Evolutionary conservation across 2,888 invertebrate genomes (phyloP), one percentile per base, ranked within the genome.

Genomic region (Lacanobia oleracea): DNA sequence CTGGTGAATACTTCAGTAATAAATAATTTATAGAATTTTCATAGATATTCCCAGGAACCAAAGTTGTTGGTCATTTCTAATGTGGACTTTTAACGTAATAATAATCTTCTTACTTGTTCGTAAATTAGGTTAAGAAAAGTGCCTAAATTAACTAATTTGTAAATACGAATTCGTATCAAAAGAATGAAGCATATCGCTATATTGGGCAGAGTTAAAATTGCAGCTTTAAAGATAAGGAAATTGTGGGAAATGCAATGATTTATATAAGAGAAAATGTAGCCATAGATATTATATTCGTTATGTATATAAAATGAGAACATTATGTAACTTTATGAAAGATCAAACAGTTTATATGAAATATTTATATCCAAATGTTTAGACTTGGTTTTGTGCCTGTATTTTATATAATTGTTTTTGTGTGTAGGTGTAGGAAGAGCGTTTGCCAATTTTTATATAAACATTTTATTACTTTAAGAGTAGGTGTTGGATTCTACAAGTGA

Each of bases 371-470:
- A 75, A 75, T 74, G 54, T 68, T 72, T 75, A 79, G 61, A 65
- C 48, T 81, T 75, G 77, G 82, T 84, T 61, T 85, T 88, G 90
- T 91, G 91, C 88, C 91, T 90, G 84, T 91, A 88, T 88, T 87
- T 87, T 86, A 83, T 80, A 81, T 77, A 71, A 84, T 82, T 86
- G 84, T 86, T 89, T 76, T 85, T 88, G 83, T 86, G 79, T 80
- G 72, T 92, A 91, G 91, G 91, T 91, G 91, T 92, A 92, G 92
- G 91, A 88, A 82, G 78, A 77, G 82, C 66, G 79, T 88, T 89
- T 88, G 88, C 88, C 90, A 89, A 87, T 87, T 82, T 85, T 81
- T 84, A 77, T 86, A 87, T 88, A 87, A 88, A 88, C 87, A 86
- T 87, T 82, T 86, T 75, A 67, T 81, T 85, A 86, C 67, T 83